Conservation (phyloP, 1,140 invertebrate genomes). For the Cotesia chilonis region DNA sequence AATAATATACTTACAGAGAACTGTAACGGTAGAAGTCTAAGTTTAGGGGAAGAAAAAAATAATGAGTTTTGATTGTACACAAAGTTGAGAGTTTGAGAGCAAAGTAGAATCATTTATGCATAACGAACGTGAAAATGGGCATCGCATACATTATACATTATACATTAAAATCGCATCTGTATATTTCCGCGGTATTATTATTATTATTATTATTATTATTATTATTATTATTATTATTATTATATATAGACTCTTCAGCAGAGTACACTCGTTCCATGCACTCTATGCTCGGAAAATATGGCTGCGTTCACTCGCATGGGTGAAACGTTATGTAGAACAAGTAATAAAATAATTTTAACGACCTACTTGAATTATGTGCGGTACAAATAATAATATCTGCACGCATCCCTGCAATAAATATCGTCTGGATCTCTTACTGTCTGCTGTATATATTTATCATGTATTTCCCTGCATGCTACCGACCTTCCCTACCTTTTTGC, state of each 20-base stretch:
- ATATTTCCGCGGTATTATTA: background rate
- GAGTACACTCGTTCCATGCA: no score
- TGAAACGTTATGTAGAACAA: conserved; percentile 58
- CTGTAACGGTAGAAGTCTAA: background rate
- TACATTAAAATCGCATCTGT: conserved; percentile 7
- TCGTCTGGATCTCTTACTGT: conserved; percentile 20
- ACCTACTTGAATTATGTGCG: conserved; percentile 63
- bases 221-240: background rate
- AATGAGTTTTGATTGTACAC: conserved; percentile 11
- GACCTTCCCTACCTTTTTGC: conserved; percentile 6
- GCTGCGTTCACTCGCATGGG: conserved; percentile 7
- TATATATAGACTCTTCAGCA: background rate
- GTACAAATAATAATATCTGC: conserved; percentile 63
- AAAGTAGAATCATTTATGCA: background rate
- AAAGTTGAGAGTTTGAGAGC: background rate
- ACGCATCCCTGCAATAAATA: conserved; percentile 63
- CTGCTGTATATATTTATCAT: conserved; percentile 11
- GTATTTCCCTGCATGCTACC: conserved; percentile 1
- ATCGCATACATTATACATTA: background rate
- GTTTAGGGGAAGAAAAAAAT: conserved; percentile 3
- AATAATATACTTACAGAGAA: no score
- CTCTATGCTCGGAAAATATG: conserved; percentile 16
- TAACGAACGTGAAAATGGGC: conserved; percentile 17
- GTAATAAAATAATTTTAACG: conserved; percentile 65
- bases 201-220: background rate